Evolutionary conservation across 1,140 invertebrate species (phyloP).

Genomic region (Heliconius congener): DNA sequence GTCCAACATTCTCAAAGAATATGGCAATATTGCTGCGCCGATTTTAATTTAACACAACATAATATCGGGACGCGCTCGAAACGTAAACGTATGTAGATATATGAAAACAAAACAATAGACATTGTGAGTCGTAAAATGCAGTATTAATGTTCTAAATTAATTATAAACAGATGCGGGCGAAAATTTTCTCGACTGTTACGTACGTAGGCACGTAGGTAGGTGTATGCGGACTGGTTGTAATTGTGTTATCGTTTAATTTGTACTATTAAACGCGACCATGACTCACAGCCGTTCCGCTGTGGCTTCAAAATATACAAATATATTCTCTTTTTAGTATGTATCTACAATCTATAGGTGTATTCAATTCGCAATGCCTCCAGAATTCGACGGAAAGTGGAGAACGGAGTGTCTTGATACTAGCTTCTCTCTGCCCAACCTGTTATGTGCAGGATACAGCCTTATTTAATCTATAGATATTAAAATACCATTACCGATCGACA

Average conservation of each 20-base stretch:
- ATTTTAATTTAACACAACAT: conserved; percentile 69
- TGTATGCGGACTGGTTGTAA: conserved; percentile 53
- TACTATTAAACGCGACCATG: conserved; percentile 49
- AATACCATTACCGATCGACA: neutral
- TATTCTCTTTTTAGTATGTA: neutral
- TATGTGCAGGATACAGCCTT: too few relatives aligned
- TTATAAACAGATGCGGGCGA: conserved; percentile 67
- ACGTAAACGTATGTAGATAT: conserved; percentile 31
- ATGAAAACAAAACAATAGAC: conserved; percentile 71
- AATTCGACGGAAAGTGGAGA: too few relatives aligned
- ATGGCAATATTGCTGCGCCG: conserved; percentile 53
- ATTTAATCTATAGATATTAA: neutral
- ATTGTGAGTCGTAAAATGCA: conserved; percentile 51
- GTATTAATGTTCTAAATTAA: conserved; percentile 75
- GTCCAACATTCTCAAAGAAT: conserved; percentile 50
- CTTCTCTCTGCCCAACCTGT: too few relatives aligned
- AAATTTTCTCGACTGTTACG: conserved; percentile 47
- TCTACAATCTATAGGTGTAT: too few relatives aligned
- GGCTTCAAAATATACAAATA: conserved; percentile 1
- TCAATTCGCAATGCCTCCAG: too few relatives aligned
- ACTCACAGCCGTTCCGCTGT: conserved; percentile 26
- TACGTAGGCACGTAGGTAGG: neutral
- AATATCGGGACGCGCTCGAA: conserved; percentile 43
- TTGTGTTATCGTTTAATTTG: conserved; percentile 68
- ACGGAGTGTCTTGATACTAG: too few relatives aligned